A percentile compares a stretch with the other conserved stretches of the same genome.
Evolutionary conservation across 2,797 vertebrate genomes (phyloP).

Genomic region (Capromys pilorides): DNA sequence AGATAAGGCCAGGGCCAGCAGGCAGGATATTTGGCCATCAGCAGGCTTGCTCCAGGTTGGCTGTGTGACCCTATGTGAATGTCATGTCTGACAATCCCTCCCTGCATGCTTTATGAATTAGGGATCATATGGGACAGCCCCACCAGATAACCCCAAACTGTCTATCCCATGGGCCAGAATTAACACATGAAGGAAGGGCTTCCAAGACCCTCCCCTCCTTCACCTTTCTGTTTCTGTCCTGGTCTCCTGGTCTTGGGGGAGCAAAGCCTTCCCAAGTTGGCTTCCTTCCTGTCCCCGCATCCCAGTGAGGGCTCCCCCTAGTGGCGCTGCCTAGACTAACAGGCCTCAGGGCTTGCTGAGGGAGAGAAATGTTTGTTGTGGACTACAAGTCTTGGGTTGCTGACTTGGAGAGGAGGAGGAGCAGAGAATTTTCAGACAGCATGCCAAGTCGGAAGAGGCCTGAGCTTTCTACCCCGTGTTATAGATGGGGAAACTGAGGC

Average conservation of each 20-base stretch:
- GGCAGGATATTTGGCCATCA: background rate
- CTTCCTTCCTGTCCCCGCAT: background rate
- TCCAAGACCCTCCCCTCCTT: background rate
- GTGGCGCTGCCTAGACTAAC: slow-evolving; percentile 63
- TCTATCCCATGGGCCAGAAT: background rate
- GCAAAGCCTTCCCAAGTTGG: background rate
- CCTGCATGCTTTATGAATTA: background rate
- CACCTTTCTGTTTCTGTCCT: background rate
- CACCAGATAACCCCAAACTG: background rate
- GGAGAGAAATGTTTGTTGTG: background rate
- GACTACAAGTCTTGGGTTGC: background rate
- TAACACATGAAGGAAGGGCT: background rate
- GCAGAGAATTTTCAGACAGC: background rate
- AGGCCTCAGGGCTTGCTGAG: background rate
- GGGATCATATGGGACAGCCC: background rate
- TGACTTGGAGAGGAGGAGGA: background rate
- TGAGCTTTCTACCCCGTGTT: background rate
- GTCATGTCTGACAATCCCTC: background rate
- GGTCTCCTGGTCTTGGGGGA: background rate
- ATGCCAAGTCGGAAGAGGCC: background rate
- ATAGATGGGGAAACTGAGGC: slow-evolving; percentile 35
- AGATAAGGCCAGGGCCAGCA: background rate
- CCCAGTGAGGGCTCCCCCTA: slow-evolving; percentile 69
- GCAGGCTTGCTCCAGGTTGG: background rate
- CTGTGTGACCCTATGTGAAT: background rate